A percentile compares a stretch with the other conserved stretches of the same genome.
These are phyloP conservation scores for Lycodopsis pacificus DNA, from an alignment of 2,797 vertebrate genomes.

Conservation along the genomic window DNA sequence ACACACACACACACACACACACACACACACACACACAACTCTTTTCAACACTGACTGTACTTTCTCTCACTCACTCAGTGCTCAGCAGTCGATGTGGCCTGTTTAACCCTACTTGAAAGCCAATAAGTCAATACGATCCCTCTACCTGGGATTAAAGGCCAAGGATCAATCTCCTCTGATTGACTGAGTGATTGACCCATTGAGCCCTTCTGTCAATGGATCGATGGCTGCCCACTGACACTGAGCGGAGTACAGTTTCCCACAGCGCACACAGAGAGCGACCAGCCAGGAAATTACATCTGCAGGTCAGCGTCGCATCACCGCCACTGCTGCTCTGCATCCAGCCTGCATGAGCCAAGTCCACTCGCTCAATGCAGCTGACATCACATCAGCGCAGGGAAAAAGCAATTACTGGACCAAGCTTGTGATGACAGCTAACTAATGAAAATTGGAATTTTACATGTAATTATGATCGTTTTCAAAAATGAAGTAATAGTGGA, in stretches of 20 bases:
- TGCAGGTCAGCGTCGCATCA: conserved; percentile 13
- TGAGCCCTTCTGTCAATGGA: conserved; percentile 4
- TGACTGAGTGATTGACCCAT: conserved; percentile 20
- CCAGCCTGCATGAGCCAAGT: conserved; percentile 19
- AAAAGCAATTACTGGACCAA: conserved; percentile 59
- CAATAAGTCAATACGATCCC: conserved; percentile 47
- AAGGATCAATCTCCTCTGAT: conserved; percentile 38
- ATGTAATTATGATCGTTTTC: conserved; percentile 63
- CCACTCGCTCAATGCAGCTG: conserved; percentile 27
- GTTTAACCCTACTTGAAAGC: conserved; percentile 48
- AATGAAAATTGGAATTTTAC: conserved; percentile 68
- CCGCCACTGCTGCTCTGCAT: neutral
- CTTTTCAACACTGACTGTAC: conserved; percentile 21
- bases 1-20: conserved; percentile 16
- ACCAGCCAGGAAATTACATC: conserved; percentile 31
- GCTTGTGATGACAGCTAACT: conserved; percentile 59
- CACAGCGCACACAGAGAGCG: neutral
- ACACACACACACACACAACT: conserved; percentile 8
- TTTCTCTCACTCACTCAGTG: conserved; percentile 8
- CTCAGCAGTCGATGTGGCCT: neutral
- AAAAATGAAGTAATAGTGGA: conserved; percentile 25
- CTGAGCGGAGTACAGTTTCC: neutral
- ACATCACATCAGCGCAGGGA: conserved; percentile 33
- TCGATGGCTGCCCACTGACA: neutral
- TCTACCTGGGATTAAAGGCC: conserved; percentile 54